phyloP scores from a whole-genome alignment of 2,888 invertebrate species.

The Operophtera brumata region DNA sequence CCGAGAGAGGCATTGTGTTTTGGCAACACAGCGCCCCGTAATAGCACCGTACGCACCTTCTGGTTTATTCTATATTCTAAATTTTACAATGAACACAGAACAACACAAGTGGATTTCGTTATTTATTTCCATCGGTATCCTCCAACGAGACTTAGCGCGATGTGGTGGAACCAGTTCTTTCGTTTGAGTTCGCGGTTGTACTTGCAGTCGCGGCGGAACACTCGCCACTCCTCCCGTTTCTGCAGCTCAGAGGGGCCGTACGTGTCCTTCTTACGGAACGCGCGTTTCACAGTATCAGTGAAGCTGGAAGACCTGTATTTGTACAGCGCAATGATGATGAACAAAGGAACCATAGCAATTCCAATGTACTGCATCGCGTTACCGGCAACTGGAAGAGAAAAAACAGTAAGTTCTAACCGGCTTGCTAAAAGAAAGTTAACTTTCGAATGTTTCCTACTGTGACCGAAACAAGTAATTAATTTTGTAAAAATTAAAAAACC shows the following conservation, averaged over 20 bases:
- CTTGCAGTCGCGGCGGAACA: conserved; percentile 76
- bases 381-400: conserved; percentile 62
- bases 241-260: conserved; percentile 78
- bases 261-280: conserved; percentile 68
- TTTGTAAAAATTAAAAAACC: too few relatives aligned
- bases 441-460: too few relatives aligned
- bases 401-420: not conserved
- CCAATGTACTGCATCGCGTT: conserved; percentile 62
- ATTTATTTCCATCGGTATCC: conserved; percentile 56
- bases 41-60: too few relatives aligned
- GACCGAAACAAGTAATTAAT: too few relatives aligned
- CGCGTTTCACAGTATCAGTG: conserved; percentile 63
- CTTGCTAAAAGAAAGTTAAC: too few relatives aligned
- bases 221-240: conserved; percentile 78
- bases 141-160: conserved; percentile 56
- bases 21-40: too few relatives aligned
- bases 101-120: conserved; percentile 15
- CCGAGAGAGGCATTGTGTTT: too few relatives aligned
- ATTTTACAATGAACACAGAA: conserved; percentile 2
- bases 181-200: conserved; percentile 54
- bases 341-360: conserved; percentile 65
- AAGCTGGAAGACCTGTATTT: conserved; percentile 56
- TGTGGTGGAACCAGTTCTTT: conserved; percentile 65
- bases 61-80: too few relatives aligned
- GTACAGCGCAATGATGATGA: conserved; percentile 57